Percentiles rank a stretch among this genome's conserved stretches.
Evolutionary conservation across 2,888 invertebrate species (phyloP).

Genomic region (Anorthoa munda): DNA sequence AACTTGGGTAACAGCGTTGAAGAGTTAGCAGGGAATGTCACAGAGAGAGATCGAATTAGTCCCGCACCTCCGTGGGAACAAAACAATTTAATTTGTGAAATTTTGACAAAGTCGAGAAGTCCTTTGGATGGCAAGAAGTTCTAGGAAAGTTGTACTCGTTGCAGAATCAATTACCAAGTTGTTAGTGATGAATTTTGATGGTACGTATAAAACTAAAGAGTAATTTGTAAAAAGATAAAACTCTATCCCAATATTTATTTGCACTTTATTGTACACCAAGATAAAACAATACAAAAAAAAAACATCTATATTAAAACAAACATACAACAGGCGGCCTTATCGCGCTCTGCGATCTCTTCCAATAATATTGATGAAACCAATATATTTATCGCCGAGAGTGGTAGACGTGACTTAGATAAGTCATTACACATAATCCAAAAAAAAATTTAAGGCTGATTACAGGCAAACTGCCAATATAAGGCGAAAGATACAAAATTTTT

Average conservation of each 20-base stretch:
- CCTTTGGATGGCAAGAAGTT: slow-evolving; percentile 45
- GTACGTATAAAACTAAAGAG: not conserved
- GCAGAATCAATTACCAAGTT: slow-evolving; percentile 48
- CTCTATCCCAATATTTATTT: too few species aligned
- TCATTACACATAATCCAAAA: not conserved
- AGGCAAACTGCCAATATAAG: not conserved
- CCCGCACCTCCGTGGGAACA: slow-evolving; percentile 45
- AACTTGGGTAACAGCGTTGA: slow-evolving; percentile 63
- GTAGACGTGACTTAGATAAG: not conserved
- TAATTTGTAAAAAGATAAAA: not conserved
- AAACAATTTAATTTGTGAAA: slow-evolving; percentile 64
- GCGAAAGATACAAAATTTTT: not conserved
- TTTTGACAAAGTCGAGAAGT: slow-evolving; percentile 46
- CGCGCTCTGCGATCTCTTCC: too few species aligned
- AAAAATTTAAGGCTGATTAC: not conserved
- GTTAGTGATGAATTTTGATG: slow-evolving; percentile 14
- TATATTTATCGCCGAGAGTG: slow-evolving; percentile 1
- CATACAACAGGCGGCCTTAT: too few species aligned
- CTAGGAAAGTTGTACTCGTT: slow-evolving; percentile 31
- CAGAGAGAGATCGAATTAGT: slow-evolving; percentile 67
- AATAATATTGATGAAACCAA: not conserved
- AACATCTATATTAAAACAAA: too few species aligned
- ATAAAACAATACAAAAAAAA: too few species aligned
- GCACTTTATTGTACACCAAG: too few species aligned
- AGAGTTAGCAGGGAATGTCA: slow-evolving; percentile 66